Percentiles rank a stretch among this genome's conserved stretches.
These are phyloP conservation scores for Pelodytes ibericus DNA, from an alignment of 2,797 vertebrate species.

Conservation along the genomic window DNA sequence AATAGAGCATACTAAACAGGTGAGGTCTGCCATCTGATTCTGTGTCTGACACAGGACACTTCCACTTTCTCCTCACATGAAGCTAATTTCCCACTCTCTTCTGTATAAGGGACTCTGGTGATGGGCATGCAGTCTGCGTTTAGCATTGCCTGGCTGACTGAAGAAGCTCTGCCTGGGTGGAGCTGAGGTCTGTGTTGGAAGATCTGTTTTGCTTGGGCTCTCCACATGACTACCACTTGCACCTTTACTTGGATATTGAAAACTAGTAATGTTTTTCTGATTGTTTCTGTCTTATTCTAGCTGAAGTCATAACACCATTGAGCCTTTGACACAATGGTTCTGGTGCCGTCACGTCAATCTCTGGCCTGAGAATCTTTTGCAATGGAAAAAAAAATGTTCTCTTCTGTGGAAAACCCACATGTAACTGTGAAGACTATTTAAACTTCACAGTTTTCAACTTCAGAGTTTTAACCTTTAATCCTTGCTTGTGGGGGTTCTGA, in stretches of 20 bases:
- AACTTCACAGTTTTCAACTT: conserved; percentile 96
- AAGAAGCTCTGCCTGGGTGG: conserved; percentile 69
- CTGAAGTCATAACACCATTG: conserved; percentile 87
- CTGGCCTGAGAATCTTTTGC: conserved; percentile 88
- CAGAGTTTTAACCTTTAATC: conserved; percentile 91
- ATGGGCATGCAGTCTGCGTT: conserved; percentile 51
- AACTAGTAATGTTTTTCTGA: conserved; percentile 89
- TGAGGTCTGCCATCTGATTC: conserved; percentile 67
- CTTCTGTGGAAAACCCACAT: conserved; percentile 80
- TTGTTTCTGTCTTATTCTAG: conserved; percentile 82
- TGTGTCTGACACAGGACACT: conserved; percentile 44
- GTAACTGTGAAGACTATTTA: conserved; percentile 83
- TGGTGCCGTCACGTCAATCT: conserved; percentile 86
- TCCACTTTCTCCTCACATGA: conserved; percentile 50
- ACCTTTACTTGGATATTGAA: conserved; percentile 79
- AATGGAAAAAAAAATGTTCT: conserved; percentile 90
- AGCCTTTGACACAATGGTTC: conserved; percentile 88
- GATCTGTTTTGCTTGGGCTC: conserved; percentile 61
- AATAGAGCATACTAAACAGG: conserved; percentile 87
- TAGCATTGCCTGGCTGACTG: conserved; percentile 65
- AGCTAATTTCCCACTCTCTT: conserved; percentile 17
- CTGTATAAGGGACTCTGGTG: background rate
- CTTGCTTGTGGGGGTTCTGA: conserved; percentile 83
- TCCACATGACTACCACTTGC: conserved; percentile 30
- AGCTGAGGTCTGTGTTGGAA: conserved; percentile 59